A percentile compares a stretch with the other conserved stretches of the same genome.
phyloP scores from a whole-genome alignment of 23 tunicate genomes.

The Styela clava region DNA sequence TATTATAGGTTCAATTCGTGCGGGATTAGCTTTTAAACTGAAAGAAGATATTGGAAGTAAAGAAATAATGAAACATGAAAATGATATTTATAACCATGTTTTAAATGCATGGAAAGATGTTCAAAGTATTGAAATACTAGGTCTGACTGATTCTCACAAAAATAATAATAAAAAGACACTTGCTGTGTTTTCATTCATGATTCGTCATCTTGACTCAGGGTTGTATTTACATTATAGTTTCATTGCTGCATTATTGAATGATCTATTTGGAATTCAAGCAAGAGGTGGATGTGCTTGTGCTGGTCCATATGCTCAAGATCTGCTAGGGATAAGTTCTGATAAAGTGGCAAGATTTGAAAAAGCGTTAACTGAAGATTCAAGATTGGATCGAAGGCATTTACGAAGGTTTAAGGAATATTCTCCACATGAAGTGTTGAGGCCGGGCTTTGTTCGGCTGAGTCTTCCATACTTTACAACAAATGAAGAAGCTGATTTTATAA shows the following conservation, averaged over 20 bases:
- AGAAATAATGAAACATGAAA: slow-evolving; percentile 23
- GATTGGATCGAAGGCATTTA: slow-evolving; percentile 84
- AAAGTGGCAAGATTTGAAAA: neutral
- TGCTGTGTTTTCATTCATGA: slow-evolving; percentile 42
- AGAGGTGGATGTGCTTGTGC: slow-evolving; percentile 59
- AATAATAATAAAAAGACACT: slow-evolving; percentile 12
- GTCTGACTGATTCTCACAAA: neutral
- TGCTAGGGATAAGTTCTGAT: slow-evolving; percentile 33
- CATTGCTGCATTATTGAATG: slow-evolving; percentile 38
- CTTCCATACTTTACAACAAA: slow-evolving; percentile 40
- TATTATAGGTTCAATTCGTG: slow-evolving; percentile 29
- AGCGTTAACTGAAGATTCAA: slow-evolving; percentile 25
- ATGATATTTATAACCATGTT: slow-evolving; percentile 12
- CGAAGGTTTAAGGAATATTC: slow-evolving; percentile 82
- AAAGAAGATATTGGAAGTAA: slow-evolving; percentile 33
- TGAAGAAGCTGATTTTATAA: slow-evolving; percentile 21
- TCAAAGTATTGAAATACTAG: slow-evolving; percentile 27
- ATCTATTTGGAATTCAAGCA: slow-evolving; percentile 49
- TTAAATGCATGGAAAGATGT: neutral
- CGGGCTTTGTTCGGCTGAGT: slow-evolving; percentile 38
- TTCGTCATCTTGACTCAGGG: slow-evolving; percentile 23
- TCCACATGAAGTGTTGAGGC: slow-evolving; percentile 32
- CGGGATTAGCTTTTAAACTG: slow-evolving; percentile 20
- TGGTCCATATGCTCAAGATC: slow-evolving; percentile 49
- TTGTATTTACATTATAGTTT: slow-evolving; percentile 41